These are phyloP conservation scores for Drosophila pectinifera DNA, from an alignment of 1,140 invertebrate species.

Conservation along the genomic window DNA sequence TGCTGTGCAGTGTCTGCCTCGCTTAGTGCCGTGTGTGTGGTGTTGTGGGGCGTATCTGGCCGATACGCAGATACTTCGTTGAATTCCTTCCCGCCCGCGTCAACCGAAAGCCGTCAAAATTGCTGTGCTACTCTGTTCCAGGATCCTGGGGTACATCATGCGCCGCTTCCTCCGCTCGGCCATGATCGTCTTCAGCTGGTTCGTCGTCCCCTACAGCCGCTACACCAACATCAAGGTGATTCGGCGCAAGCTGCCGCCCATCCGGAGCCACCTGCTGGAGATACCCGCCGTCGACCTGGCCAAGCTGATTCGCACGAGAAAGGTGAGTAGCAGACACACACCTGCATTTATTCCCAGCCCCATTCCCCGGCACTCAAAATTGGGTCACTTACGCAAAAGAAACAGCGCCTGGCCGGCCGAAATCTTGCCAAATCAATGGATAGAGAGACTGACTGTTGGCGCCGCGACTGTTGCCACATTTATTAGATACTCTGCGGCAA, in stretches of 20 bases:
- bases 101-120: slow-evolving; percentile 78
- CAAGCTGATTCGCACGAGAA: slow-evolving; percentile 87
- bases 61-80: slow-evolving; percentile 17
- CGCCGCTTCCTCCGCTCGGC: slow-evolving; percentile 84
- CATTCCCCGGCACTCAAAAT: slow-evolving; percentile 12
- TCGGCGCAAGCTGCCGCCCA: slow-evolving; percentile 87
- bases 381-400: slow-evolving; percentile 63
- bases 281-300: slow-evolving; percentile 87
- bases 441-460: slow-evolving; percentile 25
- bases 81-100: slow-evolving; percentile 33
- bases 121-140: slow-evolving; percentile 85
- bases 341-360: slow-evolving; percentile 5
- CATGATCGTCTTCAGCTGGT: slow-evolving; percentile 85
- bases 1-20: slow-evolving; percentile 23
- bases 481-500: slow-evolving; percentile 62
- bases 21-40: slow-evolving; percentile 20
- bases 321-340: slow-evolving; percentile 85
- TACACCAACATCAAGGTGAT: slow-evolving; percentile 88
- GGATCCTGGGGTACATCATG: slow-evolving; percentile 85
- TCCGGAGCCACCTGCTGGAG: slow-evolving; percentile 87
- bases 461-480: slow-evolving; percentile 55
- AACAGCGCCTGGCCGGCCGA: slow-evolving; percentile 28
- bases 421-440: slow-evolving; percentile 70
- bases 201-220: slow-evolving; percentile 84
- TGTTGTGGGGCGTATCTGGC: slow-evolving; percentile 25